phyloP scores from a whole-genome alignment of 2,888 invertebrate genomes.

The Protula sp. region DNA sequence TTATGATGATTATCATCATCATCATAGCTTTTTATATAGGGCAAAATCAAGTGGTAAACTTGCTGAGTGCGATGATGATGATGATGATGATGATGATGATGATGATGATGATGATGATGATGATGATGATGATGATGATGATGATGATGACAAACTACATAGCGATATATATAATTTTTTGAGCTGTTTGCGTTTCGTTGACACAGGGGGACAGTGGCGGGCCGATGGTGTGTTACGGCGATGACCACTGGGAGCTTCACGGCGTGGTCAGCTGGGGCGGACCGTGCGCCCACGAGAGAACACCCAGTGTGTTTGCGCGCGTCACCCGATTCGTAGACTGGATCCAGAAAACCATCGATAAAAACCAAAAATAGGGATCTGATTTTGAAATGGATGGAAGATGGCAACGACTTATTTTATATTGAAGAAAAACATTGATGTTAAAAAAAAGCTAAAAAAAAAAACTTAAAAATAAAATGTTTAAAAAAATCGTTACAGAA shows the following conservation, averaged over 20 bases:
- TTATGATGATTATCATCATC: too few relatives aligned
- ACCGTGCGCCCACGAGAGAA: slow-evolving; percentile 36
- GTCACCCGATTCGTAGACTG: slow-evolving; percentile 33
- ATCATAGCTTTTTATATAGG: too few relatives aligned
- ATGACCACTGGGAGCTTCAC: slow-evolving; percentile 32
- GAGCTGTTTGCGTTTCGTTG: not conserved
- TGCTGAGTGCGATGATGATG: slow-evolving; percentile 18
- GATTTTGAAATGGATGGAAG: too few relatives aligned
- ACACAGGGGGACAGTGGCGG: slow-evolving; percentile 50
- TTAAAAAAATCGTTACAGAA: too few relatives aligned
- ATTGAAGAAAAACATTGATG: too few relatives aligned
- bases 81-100: slow-evolving; percentile 23
- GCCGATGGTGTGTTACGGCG: slow-evolving; percentile 35
- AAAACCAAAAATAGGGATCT: too few relatives aligned
- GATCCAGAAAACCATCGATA: slow-evolving; percentile 25
- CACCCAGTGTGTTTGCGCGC: slow-evolving; percentile 45
- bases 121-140: slow-evolving; percentile 24
- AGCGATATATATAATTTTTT: not conserved
- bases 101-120: slow-evolving; percentile 20
- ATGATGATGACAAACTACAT: not conserved
- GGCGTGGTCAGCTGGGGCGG: slow-evolving; percentile 46
- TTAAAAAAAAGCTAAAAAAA: too few relatives aligned
- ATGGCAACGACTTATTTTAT: too few relatives aligned
- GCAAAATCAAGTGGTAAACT: too few relatives aligned
- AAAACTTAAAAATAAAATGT: too few relatives aligned